phyloP scores from a whole-genome alignment of 2,797 vertebrate genomes.

The Poeciliopsis paucimaculata region DNA sequence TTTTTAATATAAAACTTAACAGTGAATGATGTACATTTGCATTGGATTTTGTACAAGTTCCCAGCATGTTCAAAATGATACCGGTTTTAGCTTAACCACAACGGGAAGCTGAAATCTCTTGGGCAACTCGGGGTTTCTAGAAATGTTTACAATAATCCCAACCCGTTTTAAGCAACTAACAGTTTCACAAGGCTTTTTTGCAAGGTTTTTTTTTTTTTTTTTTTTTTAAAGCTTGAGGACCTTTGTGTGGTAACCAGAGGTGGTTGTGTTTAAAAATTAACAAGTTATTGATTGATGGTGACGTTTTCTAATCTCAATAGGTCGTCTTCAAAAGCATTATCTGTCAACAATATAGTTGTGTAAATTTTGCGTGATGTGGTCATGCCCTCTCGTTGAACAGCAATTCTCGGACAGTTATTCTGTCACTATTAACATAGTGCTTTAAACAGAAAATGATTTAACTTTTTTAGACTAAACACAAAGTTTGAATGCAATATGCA shows the following conservation, averaged over 20 bases:
- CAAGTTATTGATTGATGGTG: constrained; percentile 13
- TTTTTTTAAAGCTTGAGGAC: not conserved
- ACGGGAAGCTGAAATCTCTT: constrained; percentile 60
- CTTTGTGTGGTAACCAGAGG: constrained; percentile 23
- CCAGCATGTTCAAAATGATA: constrained; percentile 55
- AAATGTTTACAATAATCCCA: constrained; percentile 40
- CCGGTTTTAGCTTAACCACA: constrained; percentile 41
- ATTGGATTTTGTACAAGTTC: constrained; percentile 33
- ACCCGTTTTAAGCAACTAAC: constrained; percentile 64
- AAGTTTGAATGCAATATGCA: constrained; percentile 35
- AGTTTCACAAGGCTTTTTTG: constrained; percentile 52
- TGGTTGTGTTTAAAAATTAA: constrained; percentile 41
- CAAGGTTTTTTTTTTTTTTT: not conserved
- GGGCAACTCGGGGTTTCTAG: constrained; percentile 64
- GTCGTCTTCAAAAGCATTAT: not conserved
- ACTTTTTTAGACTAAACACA: not conserved
- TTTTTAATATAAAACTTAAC: constrained; percentile 20
- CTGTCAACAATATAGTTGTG: not conserved
- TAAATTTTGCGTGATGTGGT: constrained; percentile 11
- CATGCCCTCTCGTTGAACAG: not conserved
- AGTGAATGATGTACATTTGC: constrained; percentile 5
- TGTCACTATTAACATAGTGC: not conserved
- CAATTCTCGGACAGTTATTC: not conserved
- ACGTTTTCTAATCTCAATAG: constrained; percentile 17
- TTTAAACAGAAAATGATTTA: constrained; percentile 3